Evolutionary conservation across 1,140 invertebrate genomes (phyloP).

Genomic region (Cheumatopsyche charites): DNA sequence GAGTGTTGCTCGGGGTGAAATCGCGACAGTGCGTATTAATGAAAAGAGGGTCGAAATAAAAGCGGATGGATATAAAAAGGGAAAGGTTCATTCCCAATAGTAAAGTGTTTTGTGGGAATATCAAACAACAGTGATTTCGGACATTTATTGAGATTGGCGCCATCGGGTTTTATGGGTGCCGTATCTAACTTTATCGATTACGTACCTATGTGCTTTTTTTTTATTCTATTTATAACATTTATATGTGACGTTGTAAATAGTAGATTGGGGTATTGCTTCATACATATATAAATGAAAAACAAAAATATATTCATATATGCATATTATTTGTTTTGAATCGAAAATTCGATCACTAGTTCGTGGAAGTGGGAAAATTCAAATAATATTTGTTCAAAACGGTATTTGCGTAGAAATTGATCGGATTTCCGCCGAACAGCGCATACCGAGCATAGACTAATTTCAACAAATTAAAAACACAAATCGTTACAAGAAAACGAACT

Average conservation of each 20-base stretch:
- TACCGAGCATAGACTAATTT: no score
- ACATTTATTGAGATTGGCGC: conserved; percentile 25
- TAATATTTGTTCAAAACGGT: no score
- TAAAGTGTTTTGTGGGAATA: conserved; percentile 22
- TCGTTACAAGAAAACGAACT: no score
- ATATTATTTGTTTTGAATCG: no score
- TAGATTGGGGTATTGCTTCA: no score
- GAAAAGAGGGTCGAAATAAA: conserved; percentile 11
- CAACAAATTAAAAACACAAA: no score
- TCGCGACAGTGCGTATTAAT: background rate
- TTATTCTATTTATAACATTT: background rate
- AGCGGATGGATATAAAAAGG: background rate
- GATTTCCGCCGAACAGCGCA: no score
- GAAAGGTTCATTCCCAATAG: conserved; percentile 6
- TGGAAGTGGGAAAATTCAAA: no score
- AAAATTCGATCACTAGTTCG: no score
- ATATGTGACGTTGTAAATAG: background rate
- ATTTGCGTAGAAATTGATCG: no score
- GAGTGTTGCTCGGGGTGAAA: no score
- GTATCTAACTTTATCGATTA: conserved; percentile 19
- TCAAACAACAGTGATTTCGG: conserved; percentile 20
- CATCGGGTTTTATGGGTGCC: conserved; percentile 14
- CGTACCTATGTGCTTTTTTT: background rate
- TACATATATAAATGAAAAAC: background rate
- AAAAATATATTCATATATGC: background rate